These are phyloP conservation scores for Mormoops blainvillei DNA, from an alignment of 2,113 vertebrate genomes.

Conservation along the genomic window DNA sequence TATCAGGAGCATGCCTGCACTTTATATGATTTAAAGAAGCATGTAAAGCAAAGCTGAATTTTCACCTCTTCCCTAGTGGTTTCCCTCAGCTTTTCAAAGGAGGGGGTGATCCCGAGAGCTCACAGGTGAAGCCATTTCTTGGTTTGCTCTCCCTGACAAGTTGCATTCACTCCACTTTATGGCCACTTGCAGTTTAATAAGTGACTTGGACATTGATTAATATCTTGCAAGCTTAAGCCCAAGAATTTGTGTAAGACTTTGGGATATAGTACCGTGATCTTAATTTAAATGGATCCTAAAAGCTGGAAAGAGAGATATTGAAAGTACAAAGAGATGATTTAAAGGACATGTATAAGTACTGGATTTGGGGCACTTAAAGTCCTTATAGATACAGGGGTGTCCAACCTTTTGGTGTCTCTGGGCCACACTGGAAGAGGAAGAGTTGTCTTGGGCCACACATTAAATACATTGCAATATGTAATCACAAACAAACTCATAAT, in stretches of 20 bases:
- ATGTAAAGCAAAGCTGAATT: constrained; percentile 51
- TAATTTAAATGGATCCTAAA: neutral
- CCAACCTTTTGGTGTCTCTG: too few species aligned
- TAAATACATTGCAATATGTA: too few species aligned
- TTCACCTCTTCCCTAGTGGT: constrained; percentile 48
- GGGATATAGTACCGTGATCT: neutral
- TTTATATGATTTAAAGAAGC: constrained; percentile 44
- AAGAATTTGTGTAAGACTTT: constrained; percentile 47
- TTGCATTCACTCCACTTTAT: constrained; percentile 55
- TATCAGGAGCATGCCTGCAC: neutral
- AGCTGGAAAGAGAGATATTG: neutral
- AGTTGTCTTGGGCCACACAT: too few species aligned
- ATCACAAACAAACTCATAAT: too few species aligned
- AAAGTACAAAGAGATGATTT: neutral
- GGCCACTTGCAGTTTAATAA: constrained; percentile 67
- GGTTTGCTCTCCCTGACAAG: constrained; percentile 41
- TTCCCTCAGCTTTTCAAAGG: constrained; percentile 37
- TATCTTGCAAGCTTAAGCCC: constrained; percentile 54
- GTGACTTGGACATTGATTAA: constrained; percentile 68
- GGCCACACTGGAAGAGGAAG: too few species aligned
- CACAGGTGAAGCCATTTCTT: constrained; percentile 39
- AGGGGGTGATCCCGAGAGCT: neutral
- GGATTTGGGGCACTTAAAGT: neutral
- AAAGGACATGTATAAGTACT: neutral
- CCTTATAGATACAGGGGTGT: too few species aligned